phyloP scores from a whole-genome alignment of 2,113 vertebrate genomes.

The Aptenodytes forsteri region DNA sequence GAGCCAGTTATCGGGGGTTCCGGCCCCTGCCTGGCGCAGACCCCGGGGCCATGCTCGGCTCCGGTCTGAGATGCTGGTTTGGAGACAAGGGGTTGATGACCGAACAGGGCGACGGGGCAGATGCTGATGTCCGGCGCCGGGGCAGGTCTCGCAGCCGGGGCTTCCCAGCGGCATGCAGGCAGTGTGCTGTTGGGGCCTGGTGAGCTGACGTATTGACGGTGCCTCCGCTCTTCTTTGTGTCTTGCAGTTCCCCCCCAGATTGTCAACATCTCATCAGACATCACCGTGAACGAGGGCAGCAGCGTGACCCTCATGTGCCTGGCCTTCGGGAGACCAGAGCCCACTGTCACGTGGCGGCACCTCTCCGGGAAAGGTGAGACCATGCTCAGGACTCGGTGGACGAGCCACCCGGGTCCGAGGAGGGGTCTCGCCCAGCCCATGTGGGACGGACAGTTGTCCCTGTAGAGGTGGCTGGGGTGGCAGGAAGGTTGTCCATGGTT shows the following conservation, averaged over 20 bases:
- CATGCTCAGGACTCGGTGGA: fast-evolving
- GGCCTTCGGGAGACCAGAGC: constrained; percentile 92
- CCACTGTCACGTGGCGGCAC: constrained; percentile 91
- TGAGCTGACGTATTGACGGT: not conserved
- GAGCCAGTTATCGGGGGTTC: constrained; percentile 55
- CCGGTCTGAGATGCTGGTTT: fast-evolving
- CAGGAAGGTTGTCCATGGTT: fast-evolving
- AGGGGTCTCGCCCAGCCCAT: fast-evolving
- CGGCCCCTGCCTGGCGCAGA: fast-evolving
- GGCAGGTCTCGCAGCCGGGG: fast-evolving
- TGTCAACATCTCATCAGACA: constrained; percentile 90
- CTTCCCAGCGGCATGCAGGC: not conserved
- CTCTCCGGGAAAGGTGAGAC: constrained; percentile 87
- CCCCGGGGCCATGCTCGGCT: fast-evolving
- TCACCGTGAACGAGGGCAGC: constrained; percentile 95
- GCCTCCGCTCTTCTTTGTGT: not conserved
- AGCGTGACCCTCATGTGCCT: constrained; percentile 91
- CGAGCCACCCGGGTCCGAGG: fast-evolving
- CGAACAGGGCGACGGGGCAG: fast-evolving
- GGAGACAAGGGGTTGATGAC: fast-evolving
- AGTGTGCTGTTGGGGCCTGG: too few relatives aligned
- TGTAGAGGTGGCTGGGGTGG: fast-evolving
- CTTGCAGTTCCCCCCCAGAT: constrained; percentile 92
- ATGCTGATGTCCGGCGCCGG: fast-evolving
- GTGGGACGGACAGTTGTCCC: not conserved